Evolutionary conservation across 2,797 vertebrate species (phyloP).

Genomic region (Echeneis naucrates): DNA sequence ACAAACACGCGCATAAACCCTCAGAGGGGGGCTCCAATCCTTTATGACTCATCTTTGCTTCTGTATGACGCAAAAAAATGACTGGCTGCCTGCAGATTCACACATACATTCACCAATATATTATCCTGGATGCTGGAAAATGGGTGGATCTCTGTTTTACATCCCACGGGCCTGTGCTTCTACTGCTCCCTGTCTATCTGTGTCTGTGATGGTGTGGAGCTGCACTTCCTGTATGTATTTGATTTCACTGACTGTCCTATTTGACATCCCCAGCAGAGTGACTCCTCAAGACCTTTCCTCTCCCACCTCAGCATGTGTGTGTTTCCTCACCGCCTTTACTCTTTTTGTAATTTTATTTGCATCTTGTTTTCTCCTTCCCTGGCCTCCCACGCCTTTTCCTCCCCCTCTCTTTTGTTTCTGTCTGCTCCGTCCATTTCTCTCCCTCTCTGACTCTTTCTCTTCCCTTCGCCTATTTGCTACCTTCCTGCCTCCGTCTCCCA

Average conservation of each 20-base stretch:
- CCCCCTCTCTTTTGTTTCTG: constrained; percentile 14
- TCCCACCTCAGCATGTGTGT: constrained; percentile 31
- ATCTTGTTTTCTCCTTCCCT: constrained; percentile 49
- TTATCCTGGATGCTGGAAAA: constrained; percentile 48
- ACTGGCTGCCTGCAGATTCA: constrained; percentile 61
- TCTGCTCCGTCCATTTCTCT: constrained; percentile 18
- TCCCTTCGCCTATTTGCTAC: constrained; percentile 54
- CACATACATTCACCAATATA: constrained; percentile 8
- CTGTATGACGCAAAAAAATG: constrained; percentile 78
- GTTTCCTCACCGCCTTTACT: constrained; percentile 44
- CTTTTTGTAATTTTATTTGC: constrained; percentile 53
- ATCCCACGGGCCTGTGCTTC: constrained; percentile 39
- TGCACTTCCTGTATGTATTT: constrained; percentile 21
- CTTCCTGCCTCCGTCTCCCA: constrained; percentile 56
- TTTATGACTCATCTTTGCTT: constrained; percentile 80
- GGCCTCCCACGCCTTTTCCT: constrained; percentile 38
- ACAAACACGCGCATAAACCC: constrained; percentile 31
- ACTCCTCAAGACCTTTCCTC: constrained; percentile 20
- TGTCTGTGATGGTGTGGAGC: constrained; percentile 25
- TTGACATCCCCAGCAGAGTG: constrained; percentile 8
- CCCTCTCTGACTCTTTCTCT: constrained; percentile 26
- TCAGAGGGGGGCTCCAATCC: constrained; percentile 49
- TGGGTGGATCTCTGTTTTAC: constrained; percentile 42
- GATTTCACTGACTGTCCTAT: constrained; percentile 21
- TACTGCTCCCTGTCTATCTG: constrained; percentile 5